phyloP scores from a whole-genome alignment of 2,797 vertebrate genomes.

The Typhlichthys subterraneus region DNA sequence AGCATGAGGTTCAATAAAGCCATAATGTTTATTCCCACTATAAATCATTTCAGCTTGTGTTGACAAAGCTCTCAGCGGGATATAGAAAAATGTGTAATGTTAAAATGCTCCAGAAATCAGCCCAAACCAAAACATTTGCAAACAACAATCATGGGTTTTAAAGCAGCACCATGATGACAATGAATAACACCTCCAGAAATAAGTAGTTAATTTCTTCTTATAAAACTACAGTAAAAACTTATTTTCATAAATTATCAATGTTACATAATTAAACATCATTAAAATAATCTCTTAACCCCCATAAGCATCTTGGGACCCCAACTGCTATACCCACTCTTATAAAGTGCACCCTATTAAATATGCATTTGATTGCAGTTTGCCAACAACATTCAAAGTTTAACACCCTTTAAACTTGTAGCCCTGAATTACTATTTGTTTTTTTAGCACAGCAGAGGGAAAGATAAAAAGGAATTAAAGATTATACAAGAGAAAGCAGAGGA shows the following conservation, averaged over 20 bases:
- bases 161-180: constrained; percentile 9
- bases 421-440: not conserved
- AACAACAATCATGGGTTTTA: constrained; percentile 17
- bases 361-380: not conserved
- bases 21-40: constrained; percentile 24
- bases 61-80: constrained; percentile 48
- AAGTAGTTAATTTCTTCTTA: no score
- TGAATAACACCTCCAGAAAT: not conserved
- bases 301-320: no score
- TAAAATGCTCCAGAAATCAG: constrained; percentile 12
- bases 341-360: not conserved
- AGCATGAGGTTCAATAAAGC: constrained; percentile 10
- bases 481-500: not conserved
- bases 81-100: constrained; percentile 29
- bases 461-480: constrained; percentile 1
- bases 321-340: no score
- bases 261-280: no score
- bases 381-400: not conserved
- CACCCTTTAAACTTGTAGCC: constrained; percentile 2
- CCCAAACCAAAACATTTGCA: constrained; percentile 27
- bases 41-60: constrained; percentile 43
- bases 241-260: no score
- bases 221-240: no score
- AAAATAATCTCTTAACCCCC: no score
- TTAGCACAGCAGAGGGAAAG: constrained; percentile 6